A percentile compares a stretch with the other conserved stretches of the same genome.
These are phyloP conservation scores for Ormyrus pomaceus DNA, from an alignment of 2,888 invertebrate species.

Conservation along the genomic window DNA sequence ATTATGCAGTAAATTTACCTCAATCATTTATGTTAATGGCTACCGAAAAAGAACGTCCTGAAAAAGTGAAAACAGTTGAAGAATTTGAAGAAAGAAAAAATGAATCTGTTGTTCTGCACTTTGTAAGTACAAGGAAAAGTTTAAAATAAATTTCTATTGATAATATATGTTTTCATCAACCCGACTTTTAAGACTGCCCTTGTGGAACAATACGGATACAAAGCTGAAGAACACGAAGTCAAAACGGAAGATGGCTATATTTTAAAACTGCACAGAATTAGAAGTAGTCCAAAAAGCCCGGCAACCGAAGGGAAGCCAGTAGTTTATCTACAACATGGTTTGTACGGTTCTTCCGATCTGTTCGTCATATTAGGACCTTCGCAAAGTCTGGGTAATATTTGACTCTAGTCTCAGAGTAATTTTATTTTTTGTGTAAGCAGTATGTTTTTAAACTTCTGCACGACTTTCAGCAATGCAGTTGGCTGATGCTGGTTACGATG, in stretches of 20 bases:
- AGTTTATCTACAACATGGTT: conserved; percentile 13
- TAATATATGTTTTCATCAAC: background rate
- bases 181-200: background rate
- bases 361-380: background rate
- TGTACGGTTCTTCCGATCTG: background rate
- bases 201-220: background rate
- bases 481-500: conserved; percentile 24
- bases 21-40: background rate
- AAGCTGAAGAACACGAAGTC: conserved; percentile 6
- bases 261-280: conserved; percentile 22
- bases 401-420: too few species aligned
- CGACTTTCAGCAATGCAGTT: background rate
- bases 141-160: background rate
- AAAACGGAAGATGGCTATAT: background rate
- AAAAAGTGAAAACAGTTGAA: background rate
- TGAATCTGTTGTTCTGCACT: conserved; percentile 3
- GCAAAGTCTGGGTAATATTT: background rate
- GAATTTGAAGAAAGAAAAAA: background rate
- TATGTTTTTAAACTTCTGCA: too few species aligned
- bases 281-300: background rate
- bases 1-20: background rate
- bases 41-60: background rate
- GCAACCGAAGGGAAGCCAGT: conserved; percentile 7
- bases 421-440: too few species aligned
- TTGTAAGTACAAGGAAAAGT: conserved; percentile 2